Base-by-base conservation (phyloP, 2,888 invertebrate genomes). In the Sclerodermus sp. region DNA sequence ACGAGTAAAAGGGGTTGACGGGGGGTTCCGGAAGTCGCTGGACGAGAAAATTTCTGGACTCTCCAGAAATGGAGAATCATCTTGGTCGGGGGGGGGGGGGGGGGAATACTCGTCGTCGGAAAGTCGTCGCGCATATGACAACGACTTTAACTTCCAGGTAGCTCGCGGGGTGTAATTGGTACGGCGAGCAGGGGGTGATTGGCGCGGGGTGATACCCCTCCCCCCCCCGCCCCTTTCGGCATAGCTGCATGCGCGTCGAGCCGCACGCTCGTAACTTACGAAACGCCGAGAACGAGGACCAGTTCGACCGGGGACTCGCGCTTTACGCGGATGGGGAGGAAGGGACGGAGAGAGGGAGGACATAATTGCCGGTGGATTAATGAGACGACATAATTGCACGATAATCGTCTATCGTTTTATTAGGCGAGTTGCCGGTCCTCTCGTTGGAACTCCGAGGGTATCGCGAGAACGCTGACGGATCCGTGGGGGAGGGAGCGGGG, bases 321-420 rank as follows among this genome's bases (percentile, higher is more conserved):
- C 51, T 36, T 34, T 42, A 42, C 53, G 43, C 48, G 47, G 44
- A 49, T 45, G 39, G 38, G 49, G 45, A 36, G 51, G 31, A 18
- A 49, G 45, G 36, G 30, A 42, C 31, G 46, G 49, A 32, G 37
- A 17, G 15, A 34, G 30, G 41, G 54, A 52, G 60, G 53, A 55
- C 56, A 68, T 76, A 76, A 76, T 74, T 76, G 71, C 70, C 60
- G 64, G 57, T 68, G 74, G 75, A 76, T 76, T 76, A 76, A 76
- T 75, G 74, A 76, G 76, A 76, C 76, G 74, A 73, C 73, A 75
- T 76, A 76, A 75, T 76, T 76, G 73, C 74, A 71, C 71, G 72
- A 72, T 74, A 74, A 76, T 75, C 73, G 71, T 51, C 73, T 68
- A 74, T 74, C 72, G 73, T 74, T 74, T 74, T 73, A 69, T 74